A percentile compares a stretch with the other conserved stretches of the same genome.
phyloP scores from a whole-genome alignment of 37 sponge, comb jelly and placozoan species.

The Cliona cf. orientalis region DNA sequence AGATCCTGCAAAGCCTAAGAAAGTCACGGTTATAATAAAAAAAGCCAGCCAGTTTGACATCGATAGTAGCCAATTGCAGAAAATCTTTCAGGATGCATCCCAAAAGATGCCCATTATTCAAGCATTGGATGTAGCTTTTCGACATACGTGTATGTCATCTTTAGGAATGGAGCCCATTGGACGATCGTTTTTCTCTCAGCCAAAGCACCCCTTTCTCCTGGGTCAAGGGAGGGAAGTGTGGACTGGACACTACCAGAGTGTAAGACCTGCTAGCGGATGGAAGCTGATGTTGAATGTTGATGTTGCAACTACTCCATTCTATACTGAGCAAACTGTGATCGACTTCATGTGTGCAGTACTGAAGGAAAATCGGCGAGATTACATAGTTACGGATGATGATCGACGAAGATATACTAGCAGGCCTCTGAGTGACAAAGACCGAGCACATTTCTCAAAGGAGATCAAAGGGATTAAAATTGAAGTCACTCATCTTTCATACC shows the following conservation, averaged over 20 bases:
- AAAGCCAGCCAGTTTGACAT: background rate
- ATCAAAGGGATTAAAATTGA: constrained; percentile 72
- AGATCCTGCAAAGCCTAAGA: background rate
- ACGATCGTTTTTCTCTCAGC: constrained; percentile 57
- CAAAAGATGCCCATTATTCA: constrained; percentile 33
- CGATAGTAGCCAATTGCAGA: background rate
- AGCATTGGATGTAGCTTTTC: constrained; percentile 55
- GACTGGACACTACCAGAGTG: constrained; percentile 65
- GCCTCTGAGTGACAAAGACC: constrained; percentile 24
- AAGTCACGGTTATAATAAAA: constrained; percentile 4
- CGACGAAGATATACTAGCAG: background rate
- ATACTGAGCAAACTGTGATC: constrained; percentile 79
- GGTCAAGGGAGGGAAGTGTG: constrained; percentile 76
- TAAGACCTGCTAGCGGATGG: constrained; percentile 67
- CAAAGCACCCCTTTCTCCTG: background rate
- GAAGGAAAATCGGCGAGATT: constrained; percentile 7
- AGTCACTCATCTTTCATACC: constrained; percentile 56
- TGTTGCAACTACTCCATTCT: constrained; percentile 80
- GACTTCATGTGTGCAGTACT: constrained; percentile 65
- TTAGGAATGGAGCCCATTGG: constrained; percentile 45
- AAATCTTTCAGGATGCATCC: background rate
- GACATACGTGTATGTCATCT: constrained; percentile 45
- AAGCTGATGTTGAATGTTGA: constrained; percentile 65
- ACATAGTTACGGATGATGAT: background rate
- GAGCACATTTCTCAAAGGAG: constrained; percentile 46